Percentiles rank a stretch among this genome's conserved stretches.
phyloP scores from a whole-genome alignment of 30 jellyfish, hydroid and myxozoan genomes.

The Aurelia sp. region DNA sequence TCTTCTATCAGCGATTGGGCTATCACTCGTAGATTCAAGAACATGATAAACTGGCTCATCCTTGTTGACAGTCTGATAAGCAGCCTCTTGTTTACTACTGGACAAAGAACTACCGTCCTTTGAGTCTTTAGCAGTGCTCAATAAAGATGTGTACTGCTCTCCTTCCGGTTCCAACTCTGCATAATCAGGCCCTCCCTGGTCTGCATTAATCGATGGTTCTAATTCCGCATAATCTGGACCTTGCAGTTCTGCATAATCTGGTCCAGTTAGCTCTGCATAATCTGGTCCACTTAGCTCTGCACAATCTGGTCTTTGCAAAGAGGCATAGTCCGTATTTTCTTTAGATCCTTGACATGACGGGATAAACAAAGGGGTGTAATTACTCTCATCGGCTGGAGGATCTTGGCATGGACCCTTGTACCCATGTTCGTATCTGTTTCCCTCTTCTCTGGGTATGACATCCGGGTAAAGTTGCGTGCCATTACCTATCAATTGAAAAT shows the following conservation, averaged over 20 bases:
- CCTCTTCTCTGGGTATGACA: background rate
- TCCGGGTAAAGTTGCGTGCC: conserved; percentile 2
- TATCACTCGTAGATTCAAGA: background rate
- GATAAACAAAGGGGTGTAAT: background rate
- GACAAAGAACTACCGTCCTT: background rate
- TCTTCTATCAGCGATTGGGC: no score
- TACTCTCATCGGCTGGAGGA: background rate
- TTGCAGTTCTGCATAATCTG: conserved; percentile 12
- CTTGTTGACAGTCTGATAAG: background rate
- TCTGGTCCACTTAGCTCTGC: background rate
- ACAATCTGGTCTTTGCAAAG: background rate
- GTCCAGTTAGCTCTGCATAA: background rate
- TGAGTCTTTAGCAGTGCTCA: background rate
- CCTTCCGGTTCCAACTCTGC: conserved; percentile 4
- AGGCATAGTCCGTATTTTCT: background rate
- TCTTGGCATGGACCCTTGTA: conserved; percentile 4
- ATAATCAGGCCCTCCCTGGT: background rate
- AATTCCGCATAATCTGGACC: no score
- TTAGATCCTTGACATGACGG: background rate
- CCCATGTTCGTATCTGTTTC: background rate
- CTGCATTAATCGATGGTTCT: background rate
- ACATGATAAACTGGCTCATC: background rate
- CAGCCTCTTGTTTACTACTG: no score
- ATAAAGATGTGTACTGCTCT: background rate
- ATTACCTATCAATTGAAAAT: background rate